Evolutionary conservation across 2,797 vertebrate genomes (phyloP), one percentile per base, ranked within the genome.

Genomic region (Leptoclinus maculatus): DNA sequence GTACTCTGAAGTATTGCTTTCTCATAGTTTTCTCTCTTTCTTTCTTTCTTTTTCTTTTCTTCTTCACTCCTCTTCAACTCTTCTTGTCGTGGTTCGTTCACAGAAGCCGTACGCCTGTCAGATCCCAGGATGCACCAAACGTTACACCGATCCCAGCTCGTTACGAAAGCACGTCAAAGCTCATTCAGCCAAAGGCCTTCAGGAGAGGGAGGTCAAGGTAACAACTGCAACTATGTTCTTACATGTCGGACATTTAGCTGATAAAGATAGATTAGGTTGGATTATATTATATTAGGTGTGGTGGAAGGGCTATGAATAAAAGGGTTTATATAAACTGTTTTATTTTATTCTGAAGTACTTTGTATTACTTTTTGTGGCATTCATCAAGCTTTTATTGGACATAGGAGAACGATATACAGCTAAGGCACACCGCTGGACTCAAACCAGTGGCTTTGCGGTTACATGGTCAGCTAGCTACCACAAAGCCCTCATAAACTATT

Each of bases 141-240:
- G 98, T 66, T 99, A 99, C 95, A 99, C 98, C 1, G 98, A 99
- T 84, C 98, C 98, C 73, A 99, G 98, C 93, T 99, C 98, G 11
- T 94, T 99, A n/a, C 96, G 98, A 71, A 99, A 99, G 83, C 98
- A 99, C 0, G 98, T 97, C 90, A 99, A 98, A 83, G 96, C 97
- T 62, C 97, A 99, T 80, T 96, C 97, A 0, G 95, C 95, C 88
- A 97, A 97, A 93, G 96, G 96, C 79, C 96, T 95, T 74, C 97
- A 96, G 93, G 94, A 96, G 83, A 94, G 90, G 75, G 96, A 97
- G 90, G 74, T 84, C 70, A 97, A 97, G 97, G 97, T 98, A 96
- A 93, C 86, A 11, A 6, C 41, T 23, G 54, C 51, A 39, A 4
- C 14, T 39, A 4, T 59, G 41, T 16, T 66, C 60, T 23, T 10